Percentiles rank a stretch among this genome's conserved stretches.
phyloP scores from a whole-genome alignment of 2,113 vertebrate species.

The Pitta sordida region DNA sequence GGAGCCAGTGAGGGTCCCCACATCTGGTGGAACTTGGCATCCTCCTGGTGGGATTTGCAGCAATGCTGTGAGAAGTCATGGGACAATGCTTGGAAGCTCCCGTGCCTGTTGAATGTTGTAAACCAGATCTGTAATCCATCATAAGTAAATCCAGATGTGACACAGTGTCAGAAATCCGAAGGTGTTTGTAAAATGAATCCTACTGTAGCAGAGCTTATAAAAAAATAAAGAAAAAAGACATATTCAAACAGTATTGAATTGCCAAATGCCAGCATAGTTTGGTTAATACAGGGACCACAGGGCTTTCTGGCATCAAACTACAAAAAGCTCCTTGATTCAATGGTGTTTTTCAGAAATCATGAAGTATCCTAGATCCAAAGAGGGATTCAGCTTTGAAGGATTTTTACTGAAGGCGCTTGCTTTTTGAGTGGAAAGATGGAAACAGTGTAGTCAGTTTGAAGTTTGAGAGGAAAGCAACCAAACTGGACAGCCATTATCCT shows the following conservation, averaged over 20 bases:
- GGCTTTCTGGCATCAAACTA: background rate
- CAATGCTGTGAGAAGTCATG: background rate
- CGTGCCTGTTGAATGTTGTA: background rate
- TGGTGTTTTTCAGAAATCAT: background rate
- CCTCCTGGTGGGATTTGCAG: background rate
- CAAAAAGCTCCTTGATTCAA: background rate
- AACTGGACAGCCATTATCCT: background rate
- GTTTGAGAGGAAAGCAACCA: background rate
- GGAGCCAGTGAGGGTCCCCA: background rate
- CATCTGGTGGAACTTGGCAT: background rate
- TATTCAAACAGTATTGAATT: background rate
- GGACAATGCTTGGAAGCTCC: background rate
- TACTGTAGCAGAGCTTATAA: background rate
- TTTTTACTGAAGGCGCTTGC: background rate
- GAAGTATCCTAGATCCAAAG: background rate
- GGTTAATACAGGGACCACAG: background rate
- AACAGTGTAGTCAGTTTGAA: background rate
- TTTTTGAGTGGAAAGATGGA: background rate
- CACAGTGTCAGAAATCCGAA: background rate
- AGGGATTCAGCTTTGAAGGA: background rate
- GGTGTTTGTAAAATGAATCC: conserved; percentile 31
- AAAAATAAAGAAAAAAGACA: rapidly evolving
- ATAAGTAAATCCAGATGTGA: conserved; percentile 37
- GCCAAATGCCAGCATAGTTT: background rate
- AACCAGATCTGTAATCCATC: background rate